phyloP scores from a whole-genome alignment of 2,888 invertebrate genomes.

The Drosophila fulvimacula region DNA sequence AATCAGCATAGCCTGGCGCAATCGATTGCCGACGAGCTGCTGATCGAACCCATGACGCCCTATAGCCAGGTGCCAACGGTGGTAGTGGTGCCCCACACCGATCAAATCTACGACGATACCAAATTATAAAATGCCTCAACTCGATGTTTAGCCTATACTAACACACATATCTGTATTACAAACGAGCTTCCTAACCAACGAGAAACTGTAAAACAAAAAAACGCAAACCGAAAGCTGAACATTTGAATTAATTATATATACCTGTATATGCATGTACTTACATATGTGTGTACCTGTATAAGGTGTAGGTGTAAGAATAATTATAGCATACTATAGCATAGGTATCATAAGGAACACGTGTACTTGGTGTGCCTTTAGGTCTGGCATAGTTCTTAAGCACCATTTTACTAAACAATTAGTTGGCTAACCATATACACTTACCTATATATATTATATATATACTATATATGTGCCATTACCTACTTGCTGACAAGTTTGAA shows the following conservation, averaged over 20 bases:
- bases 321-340: conserved; percentile 18
- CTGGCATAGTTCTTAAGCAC: conserved; percentile 30
- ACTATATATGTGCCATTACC: conserved; percentile 34
- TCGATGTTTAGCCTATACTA: conserved; percentile 1
- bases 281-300: conserved; percentile 1
- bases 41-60: conserved; percentile 61
- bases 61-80: conserved; percentile 77
- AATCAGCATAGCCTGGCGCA: conserved; percentile 28
- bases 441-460: background rate
- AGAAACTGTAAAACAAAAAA: conserved; percentile 22
- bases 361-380: conserved; percentile 33
- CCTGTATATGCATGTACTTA: conserved; percentile 7
- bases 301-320: conserved; percentile 23
- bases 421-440: conserved; percentile 32
- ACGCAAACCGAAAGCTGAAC: conserved; percentile 7
- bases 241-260: conserved; percentile 1
- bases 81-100: conserved; percentile 83
- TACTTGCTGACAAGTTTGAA: conserved; percentile 6
- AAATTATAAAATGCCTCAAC: conserved; percentile 75
- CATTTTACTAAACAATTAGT: conserved; percentile 32
- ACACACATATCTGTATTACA: conserved; percentile 57
- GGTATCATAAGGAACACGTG: conserved; percentile 31
- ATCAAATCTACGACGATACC: conserved; percentile 82
- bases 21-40: conserved; percentile 67
- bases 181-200: conserved; percentile 50